Evolutionary conservation across 2,113 vertebrate species (phyloP).

Genomic region (Proteles cristata): DNA sequence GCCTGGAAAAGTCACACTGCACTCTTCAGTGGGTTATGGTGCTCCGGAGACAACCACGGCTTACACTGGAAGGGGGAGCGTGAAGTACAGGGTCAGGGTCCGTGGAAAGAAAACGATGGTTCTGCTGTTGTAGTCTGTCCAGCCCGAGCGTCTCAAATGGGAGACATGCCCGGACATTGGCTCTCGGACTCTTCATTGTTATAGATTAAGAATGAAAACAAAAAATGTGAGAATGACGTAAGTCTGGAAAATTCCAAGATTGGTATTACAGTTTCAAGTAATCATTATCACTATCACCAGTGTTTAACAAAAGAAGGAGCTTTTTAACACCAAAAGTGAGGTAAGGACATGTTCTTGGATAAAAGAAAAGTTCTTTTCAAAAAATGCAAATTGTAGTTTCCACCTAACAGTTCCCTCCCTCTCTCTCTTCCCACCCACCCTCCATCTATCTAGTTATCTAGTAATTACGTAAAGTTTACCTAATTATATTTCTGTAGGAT

Average conservation of each 20-base stretch:
- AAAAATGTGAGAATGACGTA: not conserved
- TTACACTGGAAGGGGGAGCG: fast-evolving
- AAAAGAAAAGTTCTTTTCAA: not conserved
- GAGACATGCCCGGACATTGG: not conserved
- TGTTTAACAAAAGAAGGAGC: not conserved
- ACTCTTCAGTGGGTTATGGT: not conserved
- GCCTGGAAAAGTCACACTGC: not conserved
- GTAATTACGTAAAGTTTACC: not conserved
- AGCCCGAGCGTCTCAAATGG: not conserved
- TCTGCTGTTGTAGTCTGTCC: not conserved
- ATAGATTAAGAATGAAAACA: not conserved
- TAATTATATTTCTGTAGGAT: not conserved
- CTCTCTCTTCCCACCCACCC: not conserved
- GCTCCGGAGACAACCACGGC: not conserved
- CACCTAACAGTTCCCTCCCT: not conserved
- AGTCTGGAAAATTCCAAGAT: not conserved
- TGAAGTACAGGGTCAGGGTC: not conserved
- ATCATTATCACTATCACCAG: not conserved
- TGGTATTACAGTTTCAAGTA: not conserved
- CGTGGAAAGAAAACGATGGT: fast-evolving
- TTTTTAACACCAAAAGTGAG: not conserved
- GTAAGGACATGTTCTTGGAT: not conserved
- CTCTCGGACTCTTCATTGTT: not conserved
- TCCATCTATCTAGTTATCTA: not conserved
- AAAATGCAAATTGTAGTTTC: not conserved